Evolutionary conservation across 1,140 invertebrate species (phyloP), one percentile per base, ranked within the genome.

Genomic region (Meloidogyne hapla): DNA sequence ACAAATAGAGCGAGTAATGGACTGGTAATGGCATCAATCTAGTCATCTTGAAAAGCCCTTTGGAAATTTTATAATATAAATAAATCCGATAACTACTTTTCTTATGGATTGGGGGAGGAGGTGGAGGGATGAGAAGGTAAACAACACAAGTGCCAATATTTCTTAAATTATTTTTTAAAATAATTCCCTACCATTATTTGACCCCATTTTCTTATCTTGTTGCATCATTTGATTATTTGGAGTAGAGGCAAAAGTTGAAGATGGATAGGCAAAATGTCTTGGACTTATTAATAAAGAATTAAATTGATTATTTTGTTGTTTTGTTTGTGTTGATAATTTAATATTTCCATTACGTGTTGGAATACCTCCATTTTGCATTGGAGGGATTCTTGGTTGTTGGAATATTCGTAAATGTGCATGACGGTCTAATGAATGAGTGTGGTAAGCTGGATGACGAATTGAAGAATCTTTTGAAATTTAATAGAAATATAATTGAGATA

Each of bases 351-450:
- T 21, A 25, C 28, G 69, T 21, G 15, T 21, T 63, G 62, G 21
- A 23, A 26, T 23, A 23, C 6, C 62, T 23, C 62, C 69, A 10
- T 61, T 21, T 3, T 56, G 70, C 18, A 4, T n/a, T 23, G 25
- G 23, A 56, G 56, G 56, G 48, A 38, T 23, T 42, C 21, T 63
- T 63, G 74, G 73, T 2, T 61, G 67, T 42, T 21, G 78, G 75
- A 70, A 62, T 15, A 80, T 68, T 25, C 68, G 63, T 23, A 78
- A 62, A 56, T 78, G 77, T n/a, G 63, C 68, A 48, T 78, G 77
- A 13, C 77, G 78, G 56, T 78, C 77, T 45, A 78, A 42, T 33
- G 77, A 78, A 26, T 78, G 77, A 15, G 66, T 78, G 68, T 78
- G 78, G 48, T 78, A 78, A 26, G 77, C 77, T 13, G 75, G 68